These are phyloP conservation scores for Petrolisthes manimaculis DNA, from an alignment of 2,888 invertebrate species.

Conservation along the genomic window DNA sequence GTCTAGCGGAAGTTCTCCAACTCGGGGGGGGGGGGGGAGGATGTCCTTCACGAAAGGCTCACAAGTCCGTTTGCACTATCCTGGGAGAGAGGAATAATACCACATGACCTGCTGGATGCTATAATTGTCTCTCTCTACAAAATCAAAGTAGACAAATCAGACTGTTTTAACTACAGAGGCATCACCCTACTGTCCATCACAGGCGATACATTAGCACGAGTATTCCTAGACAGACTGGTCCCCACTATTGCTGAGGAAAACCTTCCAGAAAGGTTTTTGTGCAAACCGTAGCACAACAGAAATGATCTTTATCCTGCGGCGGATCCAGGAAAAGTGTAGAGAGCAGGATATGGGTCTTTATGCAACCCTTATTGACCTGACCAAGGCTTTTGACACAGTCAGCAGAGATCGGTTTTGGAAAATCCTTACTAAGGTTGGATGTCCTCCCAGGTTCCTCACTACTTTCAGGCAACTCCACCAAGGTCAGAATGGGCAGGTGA, in stretches of 20 bases:
- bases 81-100: no score
- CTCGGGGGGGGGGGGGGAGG: no score
- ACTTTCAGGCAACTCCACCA: background rate
- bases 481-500: background rate
- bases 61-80: no score
- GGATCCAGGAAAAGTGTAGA: background rate
- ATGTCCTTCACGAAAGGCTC: no score
- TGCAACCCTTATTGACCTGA: background rate
- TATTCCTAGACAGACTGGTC: background rate
- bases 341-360: background rate
- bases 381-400: conserved; percentile 29
- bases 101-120: no score
- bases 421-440: background rate
- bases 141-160: no score
- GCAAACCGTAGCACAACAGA: background rate
- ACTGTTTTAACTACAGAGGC: background rate
- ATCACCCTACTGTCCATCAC: background rate
- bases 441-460: background rate
- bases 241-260: no score
- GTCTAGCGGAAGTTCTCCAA: no score
- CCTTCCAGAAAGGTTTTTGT: conserved; percentile 8
- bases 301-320: conserved; percentile 1
- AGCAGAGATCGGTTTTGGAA: background rate
- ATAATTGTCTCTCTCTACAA: no score
- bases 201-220: background rate